Percentiles rank a stretch among this genome's conserved stretches.
Evolutionary conservation across 2,888 invertebrate genomes (phyloP).

Genomic region (Eupithecia insigniata): DNA sequence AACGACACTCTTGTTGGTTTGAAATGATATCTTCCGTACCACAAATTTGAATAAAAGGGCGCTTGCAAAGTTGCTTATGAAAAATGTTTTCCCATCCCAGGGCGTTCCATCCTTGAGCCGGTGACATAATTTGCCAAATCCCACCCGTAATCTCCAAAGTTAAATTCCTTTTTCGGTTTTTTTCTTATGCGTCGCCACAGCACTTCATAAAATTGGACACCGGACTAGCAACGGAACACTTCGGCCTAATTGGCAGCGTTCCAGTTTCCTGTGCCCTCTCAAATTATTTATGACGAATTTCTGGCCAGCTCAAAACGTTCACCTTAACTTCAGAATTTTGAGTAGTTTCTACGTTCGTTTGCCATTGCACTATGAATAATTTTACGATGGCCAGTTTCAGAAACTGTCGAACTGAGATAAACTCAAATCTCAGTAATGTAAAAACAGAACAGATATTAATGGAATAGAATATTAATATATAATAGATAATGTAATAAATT

Average conservation of each 20-base stretch:
- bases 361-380: constrained; percentile 19
- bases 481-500: neutral
- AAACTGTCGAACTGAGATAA: neutral
- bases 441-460: neutral
- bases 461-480: no score
- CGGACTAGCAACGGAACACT: constrained; percentile 51
- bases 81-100: constrained; percentile 8
- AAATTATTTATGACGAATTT: constrained; percentile 59
- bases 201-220: constrained; percentile 50
- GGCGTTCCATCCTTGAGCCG: constrained; percentile 16
- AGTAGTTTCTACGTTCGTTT: constrained; percentile 24
- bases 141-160: constrained; percentile 41
- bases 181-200: constrained; percentile 46
- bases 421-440: neutral
- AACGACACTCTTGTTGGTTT: constrained; percentile 7
- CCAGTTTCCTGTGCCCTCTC: constrained; percentile 53
- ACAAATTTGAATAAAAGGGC: constrained; percentile 10
- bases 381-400: constrained; percentile 7
- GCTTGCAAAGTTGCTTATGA: constrained; percentile 8
- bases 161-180: constrained; percentile 45
- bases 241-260: constrained; percentile 60
- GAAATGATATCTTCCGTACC: constrained; percentile 7
- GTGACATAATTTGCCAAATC: constrained; percentile 39
- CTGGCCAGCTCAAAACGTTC: constrained; percentile 38
- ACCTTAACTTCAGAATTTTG: constrained; percentile 38